Base-by-base conservation (phyloP, 2,113 vertebrate species). In the Chunga burmeisteri region DNA sequence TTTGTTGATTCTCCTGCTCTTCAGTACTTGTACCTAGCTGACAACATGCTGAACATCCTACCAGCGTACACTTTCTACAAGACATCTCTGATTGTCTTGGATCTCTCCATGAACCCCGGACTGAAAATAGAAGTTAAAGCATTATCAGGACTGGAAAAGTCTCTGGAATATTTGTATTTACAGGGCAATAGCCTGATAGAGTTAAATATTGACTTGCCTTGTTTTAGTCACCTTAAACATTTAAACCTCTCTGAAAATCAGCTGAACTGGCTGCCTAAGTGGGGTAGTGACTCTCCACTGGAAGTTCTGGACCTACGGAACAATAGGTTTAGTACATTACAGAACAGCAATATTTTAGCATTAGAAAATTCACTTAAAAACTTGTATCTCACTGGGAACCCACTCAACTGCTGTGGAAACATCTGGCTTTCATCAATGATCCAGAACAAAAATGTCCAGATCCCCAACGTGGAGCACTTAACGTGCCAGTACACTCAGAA, bases 241-340 rank as follows among this genome's bases (percentile, higher is more conserved):
- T 97, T 99, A 12, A 99, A 99, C 81, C 97, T 99, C 15, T 99
- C 99, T 1, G 98, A 98, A 89, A 99, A 99, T 95, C 98, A 93
- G 88, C 90, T 99, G 70, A 98, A 97, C 49, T 96, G 96, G 63
- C 87, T 99, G 12, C 98, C 99, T 0, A 81, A 91, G 25, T 99
- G 98, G 98, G 98, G 95, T 17, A 98, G 93, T 74, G 98, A 98
- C 10, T 98, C 98, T 21, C 98, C 98, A 21, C 96, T 99, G 5
- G 99, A 99, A 97, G 98, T 98, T 17, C 95, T 99, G 49, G 99
- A 99, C 94, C 97, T 99, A 61, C 98, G 98, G 74, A 99, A 99
- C 96, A 99, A 99, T 78, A 98, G 98, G 86, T 98, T 99, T 91
- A 98, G 98, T 59, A 98, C 98, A 2, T 96, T 99, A 73, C 98